These are phyloP conservation scores for Sturnira hondurensis DNA, from an alignment of 2,113 vertebrate species.

Conservation along the genomic window DNA sequence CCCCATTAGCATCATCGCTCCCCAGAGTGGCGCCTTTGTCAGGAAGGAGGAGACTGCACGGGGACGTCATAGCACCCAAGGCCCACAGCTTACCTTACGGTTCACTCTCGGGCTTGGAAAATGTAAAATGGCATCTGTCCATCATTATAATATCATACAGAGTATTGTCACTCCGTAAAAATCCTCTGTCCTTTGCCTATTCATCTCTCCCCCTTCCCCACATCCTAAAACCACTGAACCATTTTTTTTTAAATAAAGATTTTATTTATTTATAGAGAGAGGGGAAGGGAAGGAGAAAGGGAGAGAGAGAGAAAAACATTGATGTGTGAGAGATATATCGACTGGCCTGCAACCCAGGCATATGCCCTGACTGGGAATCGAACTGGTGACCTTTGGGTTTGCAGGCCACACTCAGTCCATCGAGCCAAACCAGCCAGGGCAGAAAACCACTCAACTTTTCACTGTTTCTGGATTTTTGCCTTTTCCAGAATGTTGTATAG, in stretches of 20 bases:
- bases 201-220: neutral
- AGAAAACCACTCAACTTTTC: neutral
- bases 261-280: too few species aligned
- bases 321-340: too few species aligned
- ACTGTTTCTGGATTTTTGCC: neutral
- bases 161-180: neutral
- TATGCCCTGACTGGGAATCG: too few species aligned
- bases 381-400: too few species aligned
- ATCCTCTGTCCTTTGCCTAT: neutral
- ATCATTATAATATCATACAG: neutral
- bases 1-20: neutral
- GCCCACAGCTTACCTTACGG: neutral
- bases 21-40: neutral
- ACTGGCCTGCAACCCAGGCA: too few species aligned
- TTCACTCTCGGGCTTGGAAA: neutral
- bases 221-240: neutral
- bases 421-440: too few species aligned
- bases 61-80: neutral
- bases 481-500: neutral
- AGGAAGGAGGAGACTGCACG: neutral
- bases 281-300: too few species aligned
- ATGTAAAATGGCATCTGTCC: neutral
- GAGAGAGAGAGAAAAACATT: too few species aligned
- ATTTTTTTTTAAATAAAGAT: neutral
- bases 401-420: too few species aligned